Percentiles rank a stretch among this genome's conserved stretches.
phyloP scores from a whole-genome alignment of 1,140 invertebrate species.

The Macrotrachela quadricornifera region DNA sequence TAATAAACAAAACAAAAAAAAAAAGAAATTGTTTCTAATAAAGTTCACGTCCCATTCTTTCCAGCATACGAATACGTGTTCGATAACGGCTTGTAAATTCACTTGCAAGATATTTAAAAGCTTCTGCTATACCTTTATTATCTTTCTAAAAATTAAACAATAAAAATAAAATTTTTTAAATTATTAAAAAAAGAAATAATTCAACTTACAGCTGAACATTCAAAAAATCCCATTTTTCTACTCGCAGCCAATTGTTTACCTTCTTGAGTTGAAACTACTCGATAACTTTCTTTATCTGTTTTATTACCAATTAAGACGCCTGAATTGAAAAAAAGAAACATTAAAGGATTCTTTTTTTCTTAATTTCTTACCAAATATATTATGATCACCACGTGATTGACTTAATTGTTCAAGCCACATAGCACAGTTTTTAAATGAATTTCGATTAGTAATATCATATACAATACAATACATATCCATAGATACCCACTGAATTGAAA shows the following conservation, averaged over 20 bases:
- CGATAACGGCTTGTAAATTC: constrained; percentile 5
- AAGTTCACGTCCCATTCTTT: neutral
- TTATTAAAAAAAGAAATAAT: neutral
- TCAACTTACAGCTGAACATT: constrained; percentile 7
- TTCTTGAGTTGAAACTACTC: neutral
- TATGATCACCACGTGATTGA: too few species aligned
- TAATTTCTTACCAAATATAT: too few species aligned
- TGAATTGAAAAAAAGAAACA: too few species aligned
- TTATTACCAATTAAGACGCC: constrained; percentile 7
- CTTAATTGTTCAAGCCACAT: constrained; percentile 1
- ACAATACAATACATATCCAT: constrained; percentile 5
- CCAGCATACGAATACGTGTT: neutral
- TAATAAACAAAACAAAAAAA: too few species aligned
- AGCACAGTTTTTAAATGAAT: constrained; percentile 3
- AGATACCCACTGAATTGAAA: constrained; percentile 2
- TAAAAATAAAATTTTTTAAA: neutral
- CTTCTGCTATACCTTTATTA: neutral
- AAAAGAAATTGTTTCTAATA: too few species aligned
- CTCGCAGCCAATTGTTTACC: constrained; percentile 3
- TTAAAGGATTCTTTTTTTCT: too few species aligned
- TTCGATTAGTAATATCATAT: constrained; percentile 4
- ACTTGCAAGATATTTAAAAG: constrained; percentile 4
- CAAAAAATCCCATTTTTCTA: constrained; percentile 5
- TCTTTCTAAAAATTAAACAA: constrained; percentile 6
- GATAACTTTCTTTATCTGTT: neutral